Conservation (phyloP, 1,140 invertebrate species). For the Microplitis demolitor region DNA sequence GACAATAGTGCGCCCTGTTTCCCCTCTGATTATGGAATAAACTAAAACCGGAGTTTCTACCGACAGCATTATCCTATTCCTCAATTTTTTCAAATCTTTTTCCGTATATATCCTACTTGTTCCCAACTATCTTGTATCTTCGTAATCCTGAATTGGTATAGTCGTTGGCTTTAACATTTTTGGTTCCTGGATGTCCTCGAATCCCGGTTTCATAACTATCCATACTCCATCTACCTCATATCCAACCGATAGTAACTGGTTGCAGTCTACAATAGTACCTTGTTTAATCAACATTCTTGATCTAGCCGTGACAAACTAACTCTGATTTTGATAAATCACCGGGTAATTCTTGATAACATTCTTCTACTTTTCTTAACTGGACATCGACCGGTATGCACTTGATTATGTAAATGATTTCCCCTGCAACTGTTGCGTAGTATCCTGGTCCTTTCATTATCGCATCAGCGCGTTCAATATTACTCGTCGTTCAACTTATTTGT, state of each 20-base stretch:
- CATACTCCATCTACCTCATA: constrained; percentile 14
- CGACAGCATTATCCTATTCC: constrained; percentile 26
- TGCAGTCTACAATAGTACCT: constrained; percentile 12
- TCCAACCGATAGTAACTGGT: background rate
- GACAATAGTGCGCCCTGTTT: background rate
- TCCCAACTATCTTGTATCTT: constrained; percentile 2
- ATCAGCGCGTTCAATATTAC: constrained; percentile 25
- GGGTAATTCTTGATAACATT: constrained; percentile 15
- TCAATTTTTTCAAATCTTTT: constrained; percentile 16
- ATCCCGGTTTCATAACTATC: background rate
- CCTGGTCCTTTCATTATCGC: constrained; percentile 30
- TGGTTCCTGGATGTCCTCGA: background rate
- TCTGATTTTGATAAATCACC: background rate
- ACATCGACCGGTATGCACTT: constrained; percentile 22
- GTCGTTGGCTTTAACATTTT: background rate
- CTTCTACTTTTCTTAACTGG: background rate
- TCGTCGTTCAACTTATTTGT: constrained; percentile 26
- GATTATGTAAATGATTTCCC: constrained; percentile 28
- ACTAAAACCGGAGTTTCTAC: constrained; percentile 26
- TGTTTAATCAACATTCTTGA: too few species aligned
- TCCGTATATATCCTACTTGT: constrained; percentile 21
- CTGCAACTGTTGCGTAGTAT: constrained; percentile 18
- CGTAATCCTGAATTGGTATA: constrained; percentile 12
- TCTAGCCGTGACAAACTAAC: too few species aligned
- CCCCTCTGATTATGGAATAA: background rate